Evolutionary conservation across 2,113 vertebrate species (phyloP).

Genomic region (Nibea coibor): DNA sequence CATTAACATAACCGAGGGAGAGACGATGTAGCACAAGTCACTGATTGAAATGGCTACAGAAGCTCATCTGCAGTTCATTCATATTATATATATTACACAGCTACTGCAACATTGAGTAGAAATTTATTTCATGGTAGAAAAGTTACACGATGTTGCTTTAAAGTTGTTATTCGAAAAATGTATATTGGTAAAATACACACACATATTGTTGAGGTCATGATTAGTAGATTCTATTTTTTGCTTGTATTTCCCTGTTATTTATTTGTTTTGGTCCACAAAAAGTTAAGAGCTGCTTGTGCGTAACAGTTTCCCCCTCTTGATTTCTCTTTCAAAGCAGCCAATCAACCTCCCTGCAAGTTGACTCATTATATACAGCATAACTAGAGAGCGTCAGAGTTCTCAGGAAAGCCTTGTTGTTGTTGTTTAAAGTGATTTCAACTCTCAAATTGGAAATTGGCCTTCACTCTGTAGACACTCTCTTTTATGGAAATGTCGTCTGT

Average conservation of each 20-base stretch:
- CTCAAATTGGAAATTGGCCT: not conserved
- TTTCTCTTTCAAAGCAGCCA: not conserved
- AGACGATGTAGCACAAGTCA: not conserved
- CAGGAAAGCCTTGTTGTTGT: not conserved
- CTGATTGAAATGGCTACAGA: not conserved
- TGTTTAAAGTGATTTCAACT: not conserved
- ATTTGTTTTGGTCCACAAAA: not conserved
- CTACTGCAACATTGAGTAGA: no score
- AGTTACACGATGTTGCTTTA: no score
- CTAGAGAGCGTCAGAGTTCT: not conserved
- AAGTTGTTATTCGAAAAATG: no score
- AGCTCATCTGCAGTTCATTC: no score
- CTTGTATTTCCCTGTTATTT: not conserved
- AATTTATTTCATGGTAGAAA: no score
- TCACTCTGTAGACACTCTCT: not conserved
- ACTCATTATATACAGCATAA: not conserved
- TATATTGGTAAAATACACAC: no score
- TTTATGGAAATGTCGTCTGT: not conserved
- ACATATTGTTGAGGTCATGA: no score
- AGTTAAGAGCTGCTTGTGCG: not conserved
- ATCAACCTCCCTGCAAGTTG: not conserved
- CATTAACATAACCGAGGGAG: not conserved
- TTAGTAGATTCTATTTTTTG: not conserved
- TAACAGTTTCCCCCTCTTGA: not conserved
- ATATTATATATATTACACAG: no score